Conservation (phyloP, 2,888 invertebrate genomes). For the Pollenia griseotomentosa region DNA sequence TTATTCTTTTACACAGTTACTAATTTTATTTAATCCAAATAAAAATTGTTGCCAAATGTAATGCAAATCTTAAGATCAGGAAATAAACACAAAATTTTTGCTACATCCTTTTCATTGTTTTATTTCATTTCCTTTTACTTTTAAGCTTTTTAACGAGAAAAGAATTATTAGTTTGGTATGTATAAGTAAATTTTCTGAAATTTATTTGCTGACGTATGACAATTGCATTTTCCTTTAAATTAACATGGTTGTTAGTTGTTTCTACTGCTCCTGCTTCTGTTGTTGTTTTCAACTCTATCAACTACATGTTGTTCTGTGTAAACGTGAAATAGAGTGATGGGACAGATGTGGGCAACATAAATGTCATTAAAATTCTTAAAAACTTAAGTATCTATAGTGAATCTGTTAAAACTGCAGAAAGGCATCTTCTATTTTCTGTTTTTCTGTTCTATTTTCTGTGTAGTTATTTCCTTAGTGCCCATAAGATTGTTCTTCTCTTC, state of each 20-base stretch:
- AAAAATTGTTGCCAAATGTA: slow-evolving; percentile 8
- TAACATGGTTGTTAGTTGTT: slow-evolving; percentile 56
- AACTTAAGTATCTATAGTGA: too few species aligned
- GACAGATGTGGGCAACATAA: slow-evolving; percentile 11
- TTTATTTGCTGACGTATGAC: slow-evolving; percentile 57
- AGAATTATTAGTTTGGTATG: background rate
- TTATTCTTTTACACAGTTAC: background rate
- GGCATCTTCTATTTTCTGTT: too few species aligned
- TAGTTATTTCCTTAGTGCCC: background rate
- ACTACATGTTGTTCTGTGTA: slow-evolving; percentile 54
- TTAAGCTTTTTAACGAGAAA: too few species aligned
- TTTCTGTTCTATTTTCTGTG: too few species aligned
- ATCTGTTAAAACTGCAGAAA: background rate
- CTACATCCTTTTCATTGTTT: slow-evolving; percentile 54
- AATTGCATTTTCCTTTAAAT: slow-evolving; percentile 63
- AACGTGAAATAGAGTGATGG: slow-evolving; percentile 3
- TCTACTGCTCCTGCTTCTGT: slow-evolving; percentile 26
- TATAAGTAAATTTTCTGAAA: slow-evolving; percentile 31
- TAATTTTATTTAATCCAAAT: background rate
- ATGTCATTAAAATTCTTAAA: background rate
- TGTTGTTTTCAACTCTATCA: slow-evolving; percentile 53
- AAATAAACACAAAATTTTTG: slow-evolving; percentile 48
- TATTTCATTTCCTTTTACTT: too few species aligned
- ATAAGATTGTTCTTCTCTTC: background rate
- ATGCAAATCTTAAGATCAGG: slow-evolving; percentile 33